Percentiles rank a stretch among this genome's conserved stretches.
Conservation (phyloP, 2,113 vertebrate genomes). For the Equus quagga region DNA sequence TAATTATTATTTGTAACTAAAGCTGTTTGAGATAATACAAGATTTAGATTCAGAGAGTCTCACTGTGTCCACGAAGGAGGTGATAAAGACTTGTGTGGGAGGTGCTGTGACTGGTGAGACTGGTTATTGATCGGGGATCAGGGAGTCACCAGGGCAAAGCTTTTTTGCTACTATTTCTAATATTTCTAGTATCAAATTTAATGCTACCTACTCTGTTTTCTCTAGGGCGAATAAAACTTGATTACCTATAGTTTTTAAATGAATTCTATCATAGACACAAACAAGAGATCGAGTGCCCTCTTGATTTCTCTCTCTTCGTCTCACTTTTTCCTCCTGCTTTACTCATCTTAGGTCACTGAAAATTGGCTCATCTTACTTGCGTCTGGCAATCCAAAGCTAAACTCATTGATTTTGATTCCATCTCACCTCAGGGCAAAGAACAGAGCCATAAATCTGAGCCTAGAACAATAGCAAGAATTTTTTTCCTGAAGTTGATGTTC, state of each 20-base stretch:
- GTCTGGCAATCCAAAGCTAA: not conserved
- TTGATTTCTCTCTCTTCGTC: conserved; percentile 24
- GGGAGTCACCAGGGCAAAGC: not conserved
- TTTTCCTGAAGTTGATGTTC: not conserved
- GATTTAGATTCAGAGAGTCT: not conserved
- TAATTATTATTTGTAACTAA: conserved; percentile 11
- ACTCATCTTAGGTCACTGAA: conserved; percentile 2
- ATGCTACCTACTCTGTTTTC: not conserved
- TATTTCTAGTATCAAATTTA: not conserved
- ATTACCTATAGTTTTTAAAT: not conserved
- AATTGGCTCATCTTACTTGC: not conserved
- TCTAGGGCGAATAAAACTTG: not conserved
- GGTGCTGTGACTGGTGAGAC: not conserved
- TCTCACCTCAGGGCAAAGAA: not conserved
- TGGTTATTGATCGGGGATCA: not conserved
- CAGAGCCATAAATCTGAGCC: not conserved
- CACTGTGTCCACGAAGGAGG: not conserved
- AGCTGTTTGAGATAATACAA: not conserved
- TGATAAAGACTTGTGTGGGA: not conserved
- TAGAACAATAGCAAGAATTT: not conserved
- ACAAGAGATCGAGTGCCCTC: not conserved
- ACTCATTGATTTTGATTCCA: not conserved
- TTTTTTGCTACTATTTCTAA: not conserved
- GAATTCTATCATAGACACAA: not conserved
- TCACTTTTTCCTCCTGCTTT: not conserved